Evolutionary conservation across 2,113 vertebrate genomes (phyloP).

Genomic region (Illadopsis cleaveri): DNA sequence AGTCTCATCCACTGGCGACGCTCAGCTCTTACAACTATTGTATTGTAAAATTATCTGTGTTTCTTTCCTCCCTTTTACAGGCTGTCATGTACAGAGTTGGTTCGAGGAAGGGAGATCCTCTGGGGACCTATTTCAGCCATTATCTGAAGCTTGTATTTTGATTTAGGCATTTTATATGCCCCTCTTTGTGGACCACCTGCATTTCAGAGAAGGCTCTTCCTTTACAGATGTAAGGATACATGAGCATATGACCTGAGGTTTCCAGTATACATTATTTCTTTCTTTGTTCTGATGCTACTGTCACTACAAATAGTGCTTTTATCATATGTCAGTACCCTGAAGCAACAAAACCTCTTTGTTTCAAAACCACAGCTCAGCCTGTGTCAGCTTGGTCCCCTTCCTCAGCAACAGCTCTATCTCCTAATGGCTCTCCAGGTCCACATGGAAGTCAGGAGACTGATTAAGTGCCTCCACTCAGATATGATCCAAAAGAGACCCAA

Average conservation of each 20-base stretch:
- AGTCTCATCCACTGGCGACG: fast-evolving
- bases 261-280: not conserved
- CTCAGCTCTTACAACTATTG: not conserved
- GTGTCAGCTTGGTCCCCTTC: not conserved
- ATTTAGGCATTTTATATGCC: not conserved
- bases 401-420: not conserved
- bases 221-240: not conserved
- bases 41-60: not conserved
- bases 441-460: not conserved
- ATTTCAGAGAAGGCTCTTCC: not conserved
- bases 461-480: not conserved
- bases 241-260: not conserved
- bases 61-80: not conserved
- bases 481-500: not conserved
- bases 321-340: not conserved
- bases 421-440: not conserved
- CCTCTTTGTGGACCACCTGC: not conserved
- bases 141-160: not conserved
- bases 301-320: not conserved
- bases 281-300: not conserved
- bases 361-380: not conserved
- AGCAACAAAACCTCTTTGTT: not conserved
- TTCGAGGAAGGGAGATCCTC: not conserved
- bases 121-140: not conserved
- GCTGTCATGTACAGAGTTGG: not conserved